Base-by-base conservation (phyloP, 2,888 invertebrate genomes). In the Drosophila atroscutellata region DNA sequence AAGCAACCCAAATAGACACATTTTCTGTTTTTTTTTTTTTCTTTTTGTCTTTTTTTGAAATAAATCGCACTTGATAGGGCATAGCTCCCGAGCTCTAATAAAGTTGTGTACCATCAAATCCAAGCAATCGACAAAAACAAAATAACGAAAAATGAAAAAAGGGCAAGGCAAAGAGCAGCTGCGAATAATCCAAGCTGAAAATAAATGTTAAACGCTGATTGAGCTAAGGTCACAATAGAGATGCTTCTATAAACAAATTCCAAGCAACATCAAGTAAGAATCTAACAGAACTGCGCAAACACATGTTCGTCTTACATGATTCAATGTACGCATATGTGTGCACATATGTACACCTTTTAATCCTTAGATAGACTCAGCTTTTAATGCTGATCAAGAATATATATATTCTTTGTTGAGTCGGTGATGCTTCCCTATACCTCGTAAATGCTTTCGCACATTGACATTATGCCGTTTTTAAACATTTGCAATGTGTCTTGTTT, bases 1-100 rank as follows among this genome's bases (percentile, higher is more conserved):
- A 72, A 72, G 42, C 79, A 73, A 55, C 45, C 56, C 75, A 50
- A 74, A 77, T 69, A 77, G 62, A 79, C 66, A 58, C 50, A 55
- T 58, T 77, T 63, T 65, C 55, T 30, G 3, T 3, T 18, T 7
- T 37, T 18, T 7, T 36, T 36, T 36, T 36, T 18, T 37, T n/a
- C n/a, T n/a, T 39, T 5, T 9, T 4, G 0, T 6, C 1, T 28
- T 18, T 18, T 37, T 15, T 15, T 20, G 7, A 15, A 45, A 24
- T 45, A 45, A 74, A 66, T 58, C 54, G 45, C 52, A 67, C 58
- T 67, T 63, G 34, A 36, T 39, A 52, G 47, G 24, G n/a, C 36
- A 28, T 57, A 36, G 42, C 56, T 52, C n/a, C 37, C 24, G 18
- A 36, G 47, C 62, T 64, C 63, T 58, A 65, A 77, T 73, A 78